Evolutionary conservation across 2,888 invertebrate species (phyloP), one percentile per base, ranked within the genome.

Genomic region (Neoaliturus tenellus): DNA sequence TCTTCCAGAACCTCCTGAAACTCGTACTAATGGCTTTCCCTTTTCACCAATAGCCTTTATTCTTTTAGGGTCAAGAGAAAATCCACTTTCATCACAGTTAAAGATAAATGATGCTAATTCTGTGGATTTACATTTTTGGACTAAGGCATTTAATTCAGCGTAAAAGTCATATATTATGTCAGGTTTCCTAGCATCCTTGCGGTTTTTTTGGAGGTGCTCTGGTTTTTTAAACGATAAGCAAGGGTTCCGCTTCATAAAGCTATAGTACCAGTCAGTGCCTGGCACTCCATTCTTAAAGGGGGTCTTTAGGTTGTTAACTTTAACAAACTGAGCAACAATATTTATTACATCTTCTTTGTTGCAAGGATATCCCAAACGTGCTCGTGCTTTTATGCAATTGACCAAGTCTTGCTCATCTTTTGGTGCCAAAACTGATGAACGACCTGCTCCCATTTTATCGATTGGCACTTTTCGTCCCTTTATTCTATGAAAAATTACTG

Each of bases 281-380:
- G 88, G 88, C 48, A 73, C 80, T 39, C 85, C 87, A 85, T 88
- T 85, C 48, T 84, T 86, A 85, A 88, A 88, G 67, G 85, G 87
- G 44, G 85, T 82, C 41, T 84, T 81, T 28, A 73, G 12, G 82
- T 69, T 55, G 33, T 80, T 80, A 55, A 31, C 28, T 28, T 80
- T 80, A 31, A 55, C 55, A 80, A 80, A 80, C 48, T 80, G 51
- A 51, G 25, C 55, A n/a, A 75, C 75, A 5, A 75, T 41, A 55
- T 80, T 20, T 20, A 55, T 69, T 35, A 87, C 71, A 69, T 87
- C 87, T 62, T 85, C 83, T 69, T 87, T 87, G 75, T 86, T 84
- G 85, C 87, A 88, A 20, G 87, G 88, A 81, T 85, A 87, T 8
- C 88, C 88, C 81, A 87, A 86, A 84, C 25, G 88, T 85, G 73